These are phyloP conservation scores for Ceryle rudis DNA, from an alignment of 2,797 vertebrate genomes.

Conservation along the genomic window DNA sequence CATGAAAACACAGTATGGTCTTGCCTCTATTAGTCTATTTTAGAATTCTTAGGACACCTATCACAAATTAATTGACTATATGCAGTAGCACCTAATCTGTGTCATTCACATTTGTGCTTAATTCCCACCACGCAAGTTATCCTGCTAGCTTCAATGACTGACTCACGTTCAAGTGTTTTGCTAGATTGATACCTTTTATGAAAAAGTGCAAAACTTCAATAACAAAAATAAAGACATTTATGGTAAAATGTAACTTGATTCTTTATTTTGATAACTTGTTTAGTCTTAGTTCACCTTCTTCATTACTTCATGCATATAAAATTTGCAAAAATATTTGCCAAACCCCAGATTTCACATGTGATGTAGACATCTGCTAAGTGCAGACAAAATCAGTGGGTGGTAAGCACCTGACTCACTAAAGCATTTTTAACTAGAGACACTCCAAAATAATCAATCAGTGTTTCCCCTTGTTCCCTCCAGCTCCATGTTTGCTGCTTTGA, in stretches of 20 bases:
- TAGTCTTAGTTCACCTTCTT: not conserved
- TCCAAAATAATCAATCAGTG: constrained; percentile 33
- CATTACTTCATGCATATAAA: not conserved
- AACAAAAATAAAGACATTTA: constrained; percentile 64
- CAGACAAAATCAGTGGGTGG: constrained; percentile 3
- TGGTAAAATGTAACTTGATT: constrained; percentile 38
- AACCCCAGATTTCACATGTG: not conserved
- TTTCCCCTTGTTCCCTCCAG: constrained; percentile 20
- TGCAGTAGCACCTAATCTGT: constrained; percentile 41
- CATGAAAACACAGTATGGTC: constrained; percentile 21
- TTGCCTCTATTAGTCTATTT: constrained; percentile 10
- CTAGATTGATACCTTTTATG: constrained; percentile 51
- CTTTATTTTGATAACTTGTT: constrained; percentile 23
- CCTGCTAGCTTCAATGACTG: constrained; percentile 17
- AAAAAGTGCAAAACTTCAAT: constrained; percentile 21
- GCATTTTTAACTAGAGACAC: constrained; percentile 21
- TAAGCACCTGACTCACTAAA: constrained; percentile 30
- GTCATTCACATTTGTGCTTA: constrained; percentile 40
- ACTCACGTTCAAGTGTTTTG: constrained; percentile 51
- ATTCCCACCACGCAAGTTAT: not conserved
- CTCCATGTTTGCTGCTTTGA: not conserved
- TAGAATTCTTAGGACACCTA: not conserved
- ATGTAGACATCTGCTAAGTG: not conserved
- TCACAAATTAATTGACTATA: constrained; percentile 11
- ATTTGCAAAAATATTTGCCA: not conserved